Conservation (phyloP, 2,113 vertebrate species). For the Himantopus leucocephalus region DNA sequence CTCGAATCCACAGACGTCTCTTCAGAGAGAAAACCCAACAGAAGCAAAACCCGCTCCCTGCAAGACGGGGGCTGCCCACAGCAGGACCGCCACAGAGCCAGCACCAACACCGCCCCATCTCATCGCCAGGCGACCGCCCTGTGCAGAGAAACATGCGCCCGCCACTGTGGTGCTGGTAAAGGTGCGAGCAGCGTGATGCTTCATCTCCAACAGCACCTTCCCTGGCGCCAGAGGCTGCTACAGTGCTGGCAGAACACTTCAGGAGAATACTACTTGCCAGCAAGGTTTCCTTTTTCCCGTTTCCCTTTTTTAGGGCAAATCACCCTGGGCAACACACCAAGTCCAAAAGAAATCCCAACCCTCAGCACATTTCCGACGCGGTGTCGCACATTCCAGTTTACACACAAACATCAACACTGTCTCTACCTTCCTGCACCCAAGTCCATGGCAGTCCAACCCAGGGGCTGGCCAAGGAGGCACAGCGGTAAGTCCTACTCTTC, state of each 20-base stretch:
- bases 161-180: rapidly evolving
- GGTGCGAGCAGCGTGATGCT: rapidly evolving
- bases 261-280: not conserved
- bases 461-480: not conserved
- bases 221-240: not conserved
- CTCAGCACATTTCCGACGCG: not conserved
- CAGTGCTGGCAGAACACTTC: rapidly evolving
- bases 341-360: not conserved
- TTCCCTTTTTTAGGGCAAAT: not conserved
- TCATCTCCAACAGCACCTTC: not conserved
- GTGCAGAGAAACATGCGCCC: rapidly evolving
- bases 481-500: not conserved
- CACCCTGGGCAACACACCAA: not conserved
- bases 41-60: not conserved
- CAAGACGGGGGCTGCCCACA: not conserved
- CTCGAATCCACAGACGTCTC: rapidly evolving
- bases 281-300: too few species aligned
- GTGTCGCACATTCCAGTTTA: rapidly evolving
- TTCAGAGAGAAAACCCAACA: not conserved
- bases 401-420: rapidly evolving
- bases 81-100: not conserved
- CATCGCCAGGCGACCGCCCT: rapidly evolving
- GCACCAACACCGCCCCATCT: rapidly evolving
- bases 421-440: not conserved
- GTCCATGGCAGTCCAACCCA: rapidly evolving